These are phyloP conservation scores for Turnix velox DNA, from an alignment of 2,113 vertebrate species.

Conservation along the genomic window DNA sequence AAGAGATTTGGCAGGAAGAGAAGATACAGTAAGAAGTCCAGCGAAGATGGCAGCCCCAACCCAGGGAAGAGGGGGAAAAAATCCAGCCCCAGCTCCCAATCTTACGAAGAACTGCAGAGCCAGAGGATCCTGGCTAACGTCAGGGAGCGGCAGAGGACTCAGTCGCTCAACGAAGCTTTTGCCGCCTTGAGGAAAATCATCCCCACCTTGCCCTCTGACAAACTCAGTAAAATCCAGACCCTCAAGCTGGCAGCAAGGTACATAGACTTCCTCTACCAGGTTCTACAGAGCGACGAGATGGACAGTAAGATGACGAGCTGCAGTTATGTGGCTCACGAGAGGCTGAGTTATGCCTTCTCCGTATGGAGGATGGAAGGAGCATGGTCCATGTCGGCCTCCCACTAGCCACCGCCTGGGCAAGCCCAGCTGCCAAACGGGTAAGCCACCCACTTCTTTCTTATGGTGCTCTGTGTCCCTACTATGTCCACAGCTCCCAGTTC, in stretches of 20 bases:
- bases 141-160: conserved; percentile 92
- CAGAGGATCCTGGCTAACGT: conserved; percentile 95
- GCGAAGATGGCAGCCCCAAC: conserved; percentile 85
- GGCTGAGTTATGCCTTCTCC: conserved; percentile 96
- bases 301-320: conserved; percentile 95
- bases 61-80: conserved; percentile 90
- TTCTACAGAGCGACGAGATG: conserved; percentile 96
- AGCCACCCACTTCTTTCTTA: conserved; percentile 20
- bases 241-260: conserved; percentile 92
- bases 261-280: conserved; percentile 97
- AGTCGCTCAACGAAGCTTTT: conserved; percentile 95
- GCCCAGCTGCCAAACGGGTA: conserved; percentile 54
- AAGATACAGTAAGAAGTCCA: conserved; percentile 87
- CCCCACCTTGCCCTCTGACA: conserved; percentile 94
- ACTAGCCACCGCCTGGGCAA: conserved; percentile 76
- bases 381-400: conserved; percentile 95
- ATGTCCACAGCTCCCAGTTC: rapidly evolving
- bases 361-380: conserved; percentile 98
- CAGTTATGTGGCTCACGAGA: conserved; percentile 94
- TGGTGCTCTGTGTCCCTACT: background rate
- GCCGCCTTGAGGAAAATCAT: conserved; percentile 91
- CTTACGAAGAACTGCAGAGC: conserved; percentile 91
- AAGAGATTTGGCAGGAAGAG: conserved; percentile 87
- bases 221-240: conserved; percentile 97
- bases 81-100: conserved; percentile 88